phyloP scores from a whole-genome alignment of 2,113 vertebrate genomes.

The Clupea harengus region DNA sequence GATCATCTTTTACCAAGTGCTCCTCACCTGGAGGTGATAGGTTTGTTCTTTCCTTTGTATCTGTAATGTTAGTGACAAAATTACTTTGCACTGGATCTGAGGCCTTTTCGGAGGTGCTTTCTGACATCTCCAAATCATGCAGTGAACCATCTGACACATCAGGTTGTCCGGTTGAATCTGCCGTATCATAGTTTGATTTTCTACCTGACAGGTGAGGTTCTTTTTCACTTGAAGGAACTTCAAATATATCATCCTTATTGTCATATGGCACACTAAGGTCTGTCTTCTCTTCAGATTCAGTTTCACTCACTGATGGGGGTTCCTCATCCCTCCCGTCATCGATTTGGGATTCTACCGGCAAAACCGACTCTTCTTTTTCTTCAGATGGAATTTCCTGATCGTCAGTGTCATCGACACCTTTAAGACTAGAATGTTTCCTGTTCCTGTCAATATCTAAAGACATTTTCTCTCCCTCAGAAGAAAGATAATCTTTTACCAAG shows the following conservation, averaged over 20 bases:
- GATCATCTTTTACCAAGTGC: neutral
- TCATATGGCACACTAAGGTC: neutral
- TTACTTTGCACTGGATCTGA: neutral
- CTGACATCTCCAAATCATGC: neutral
- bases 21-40: neutral
- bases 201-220: neutral
- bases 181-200: neutral
- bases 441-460: neutral
- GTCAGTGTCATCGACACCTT: neutral
- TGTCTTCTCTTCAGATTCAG: neutral
- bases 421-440: neutral
- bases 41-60: neutral
- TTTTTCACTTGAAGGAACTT: neutral
- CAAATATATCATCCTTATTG: neutral
- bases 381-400: neutral
- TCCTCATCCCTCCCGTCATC: constrained; percentile 3
- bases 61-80: neutral
- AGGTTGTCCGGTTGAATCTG: neutral
- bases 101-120: neutral
- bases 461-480: neutral
- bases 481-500: neutral
- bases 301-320: neutral
- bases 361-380: neutral
- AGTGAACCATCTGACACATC: neutral
- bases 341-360: neutral